Evolutionary conservation across 2,113 vertebrate genomes (phyloP), one percentile per base, ranked within the genome.

Genomic region (Mastomys coucha): DNA sequence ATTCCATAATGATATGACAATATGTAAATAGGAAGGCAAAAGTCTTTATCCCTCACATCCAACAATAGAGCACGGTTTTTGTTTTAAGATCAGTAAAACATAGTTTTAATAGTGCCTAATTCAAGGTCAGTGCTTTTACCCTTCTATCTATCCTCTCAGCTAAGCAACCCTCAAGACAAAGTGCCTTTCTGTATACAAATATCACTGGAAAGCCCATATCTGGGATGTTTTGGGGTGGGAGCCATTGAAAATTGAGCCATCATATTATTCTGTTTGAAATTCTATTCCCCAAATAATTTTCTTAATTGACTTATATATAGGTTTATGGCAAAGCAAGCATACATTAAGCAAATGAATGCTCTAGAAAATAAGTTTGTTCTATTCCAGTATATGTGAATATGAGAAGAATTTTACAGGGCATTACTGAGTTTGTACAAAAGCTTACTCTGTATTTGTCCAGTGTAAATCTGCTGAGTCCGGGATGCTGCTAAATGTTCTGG

Each of bases 51-150:
- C 19, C 72, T 91, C 51, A 87, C 6, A n/a, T 26, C 16, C 86
- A 88, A 33, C n/a, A 20, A 73, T 2, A 65, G 78, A 20, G 4
- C 10, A 16, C 2, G 22, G 26, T 51, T n/a, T 85, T 93, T n/a
- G 69, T 45, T 93, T 91, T 67, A 45, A 78, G 20, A 72, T 60
- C 16, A 95, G 45, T 56, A 93, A 94, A 90, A 72, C 94, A 12
- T 10, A 17, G 31, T 85, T 94, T 95, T 69, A 92, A 69, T 82
- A 92, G 24, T 3, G 31, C 70, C 51, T 89, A 89, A 82, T 58
- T 19, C 12, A 93, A n/a, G 2, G 86, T 42, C 39, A 63, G 72
- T 89, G 9, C 3, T 31, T 85, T 78, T 65, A 65, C 6, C 36
- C 51, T 92, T 28, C 3, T 89, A 93, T 65, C 5, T 31, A 33